A percentile compares a stretch with the other conserved stretches of the same genome.
Evolutionary conservation across 2,797 vertebrate genomes (phyloP).

Genomic region (Sebastes steindachneri): DNA sequence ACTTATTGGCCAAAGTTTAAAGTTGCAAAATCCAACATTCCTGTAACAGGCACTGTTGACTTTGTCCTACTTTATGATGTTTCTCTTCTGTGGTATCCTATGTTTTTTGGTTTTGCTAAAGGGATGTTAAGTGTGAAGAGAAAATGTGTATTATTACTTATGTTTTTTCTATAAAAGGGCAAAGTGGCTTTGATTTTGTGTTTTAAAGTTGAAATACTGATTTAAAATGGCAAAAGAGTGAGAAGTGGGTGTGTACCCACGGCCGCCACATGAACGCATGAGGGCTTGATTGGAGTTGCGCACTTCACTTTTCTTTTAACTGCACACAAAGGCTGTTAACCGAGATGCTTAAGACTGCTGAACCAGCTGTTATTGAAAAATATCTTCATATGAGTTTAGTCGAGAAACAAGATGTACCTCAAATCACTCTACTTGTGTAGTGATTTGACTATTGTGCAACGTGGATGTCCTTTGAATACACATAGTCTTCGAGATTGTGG

Average conservation of each 20-base stretch:
- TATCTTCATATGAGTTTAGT: background rate
- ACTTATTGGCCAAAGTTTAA: constrained; percentile 3
- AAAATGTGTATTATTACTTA: background rate
- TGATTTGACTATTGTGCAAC: constrained; percentile 39
- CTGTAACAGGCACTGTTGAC: background rate
- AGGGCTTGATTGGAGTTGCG: constrained; percentile 55
- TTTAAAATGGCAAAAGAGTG: constrained; percentile 25
- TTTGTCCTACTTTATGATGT: constrained; percentile 22
- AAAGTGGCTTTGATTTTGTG: background rate
- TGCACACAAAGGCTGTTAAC: constrained; percentile 15
- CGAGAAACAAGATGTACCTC: background rate
- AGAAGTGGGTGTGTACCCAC: constrained; percentile 81
- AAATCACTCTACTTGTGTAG: background rate
- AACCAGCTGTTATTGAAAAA: background rate
- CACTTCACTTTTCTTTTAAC: constrained; percentile 63
- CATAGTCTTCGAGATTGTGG: background rate
- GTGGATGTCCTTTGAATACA: constrained; percentile 34
- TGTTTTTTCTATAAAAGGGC: background rate
- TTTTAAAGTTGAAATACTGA: background rate
- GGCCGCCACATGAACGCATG: constrained; percentile 58
- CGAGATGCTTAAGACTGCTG: background rate
- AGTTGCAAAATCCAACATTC: constrained; percentile 8
- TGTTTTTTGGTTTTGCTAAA: background rate
- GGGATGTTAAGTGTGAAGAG: background rate
- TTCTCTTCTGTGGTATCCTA: background rate